A percentile compares a stretch with the other conserved stretches of the same genome.
Conservation (phyloP, 2,797 vertebrate genomes). For the Telmatherina bonti region DNA sequence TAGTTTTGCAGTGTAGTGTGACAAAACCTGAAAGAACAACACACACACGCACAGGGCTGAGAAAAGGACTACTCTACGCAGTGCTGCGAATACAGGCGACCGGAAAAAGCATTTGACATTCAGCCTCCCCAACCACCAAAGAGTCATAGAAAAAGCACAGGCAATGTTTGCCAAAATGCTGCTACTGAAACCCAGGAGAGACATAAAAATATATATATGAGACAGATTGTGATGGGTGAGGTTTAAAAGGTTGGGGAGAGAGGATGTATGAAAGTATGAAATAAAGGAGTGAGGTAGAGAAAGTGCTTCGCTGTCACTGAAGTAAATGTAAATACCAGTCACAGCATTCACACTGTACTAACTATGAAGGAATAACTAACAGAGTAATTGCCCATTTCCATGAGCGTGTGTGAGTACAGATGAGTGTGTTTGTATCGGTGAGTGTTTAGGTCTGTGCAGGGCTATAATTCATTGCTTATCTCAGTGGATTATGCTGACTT, state of each 20-base stretch:
- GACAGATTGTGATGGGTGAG: conserved; percentile 39
- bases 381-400: conserved; percentile 31
- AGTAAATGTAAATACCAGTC: conserved; percentile 63
- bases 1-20: conserved; percentile 12
- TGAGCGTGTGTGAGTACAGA: conserved; percentile 9
- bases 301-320: conserved; percentile 53
- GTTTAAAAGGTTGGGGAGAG: conserved; percentile 9
- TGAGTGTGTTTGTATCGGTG: conserved; percentile 16
- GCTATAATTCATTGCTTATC: conserved; percentile 60
- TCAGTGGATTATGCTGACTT: conserved; percentile 74
- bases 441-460: conserved; percentile 20
- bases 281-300: conserved; percentile 39
- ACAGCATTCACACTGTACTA: conserved; percentile 35
- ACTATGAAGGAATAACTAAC: conserved; percentile 31
- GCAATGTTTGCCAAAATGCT: conserved; percentile 17
- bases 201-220: conserved; percentile 34
- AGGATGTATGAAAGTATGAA: conserved; percentile 47
- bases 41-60: conserved; percentile 19
- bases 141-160: conserved; percentile 28
- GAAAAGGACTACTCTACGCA: conserved; percentile 22
- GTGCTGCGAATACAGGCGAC: conserved; percentile 22
- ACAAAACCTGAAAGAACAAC: conserved; percentile 38
- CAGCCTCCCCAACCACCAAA: conserved; percentile 23
- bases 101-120: conserved; percentile 60
- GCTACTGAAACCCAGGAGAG: conserved; percentile 42